Conservation (phyloP, 1,140 invertebrate genomes). For the Dysdera silvatica region DNA sequence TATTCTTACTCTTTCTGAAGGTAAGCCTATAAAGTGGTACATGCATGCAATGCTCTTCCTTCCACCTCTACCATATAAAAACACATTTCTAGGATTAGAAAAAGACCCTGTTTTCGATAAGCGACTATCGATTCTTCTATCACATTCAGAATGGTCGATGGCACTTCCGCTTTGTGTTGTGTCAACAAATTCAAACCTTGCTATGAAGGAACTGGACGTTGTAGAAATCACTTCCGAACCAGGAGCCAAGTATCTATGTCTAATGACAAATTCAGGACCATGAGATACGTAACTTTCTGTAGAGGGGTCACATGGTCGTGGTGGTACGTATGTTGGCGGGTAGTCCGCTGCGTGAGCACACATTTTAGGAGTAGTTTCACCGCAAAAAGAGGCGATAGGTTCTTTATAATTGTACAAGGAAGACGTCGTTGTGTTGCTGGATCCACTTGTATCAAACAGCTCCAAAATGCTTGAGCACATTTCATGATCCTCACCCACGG, state of each 20-base stretch:
- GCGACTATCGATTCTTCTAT: slow-evolving; percentile 27
- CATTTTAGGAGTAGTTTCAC: slow-evolving; percentile 17
- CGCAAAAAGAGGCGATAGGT: slow-evolving; percentile 21
- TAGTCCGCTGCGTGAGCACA: slow-evolving; percentile 30
- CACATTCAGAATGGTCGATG: slow-evolving; percentile 28
- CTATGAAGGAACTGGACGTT: slow-evolving; percentile 25
- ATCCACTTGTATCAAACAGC: slow-evolving; percentile 9
- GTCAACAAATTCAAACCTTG: slow-evolving; percentile 33
- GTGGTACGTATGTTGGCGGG: slow-evolving; percentile 24
- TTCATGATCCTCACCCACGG: not conserved
- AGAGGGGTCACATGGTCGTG: slow-evolving; percentile 27
- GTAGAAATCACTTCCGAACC: slow-evolving; percentile 12
- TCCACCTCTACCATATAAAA: slow-evolving; percentile 29
- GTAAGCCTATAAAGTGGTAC: slow-evolving; percentile 28
- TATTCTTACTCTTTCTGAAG: slow-evolving; percentile 19
- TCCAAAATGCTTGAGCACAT: slow-evolving; percentile 17
- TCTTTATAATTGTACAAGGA: not conserved
- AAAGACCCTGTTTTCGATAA: slow-evolving; percentile 13
- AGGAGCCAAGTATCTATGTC: slow-evolving; percentile 13
- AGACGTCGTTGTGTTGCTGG: not conserved
- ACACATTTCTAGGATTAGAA: slow-evolving; percentile 22
- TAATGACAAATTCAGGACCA: slow-evolving; percentile 28
- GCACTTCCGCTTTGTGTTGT: slow-evolving; percentile 28
- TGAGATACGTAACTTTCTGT: slow-evolving; percentile 31
- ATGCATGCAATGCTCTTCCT: slow-evolving; percentile 23